phyloP scores from a whole-genome alignment of 2,113 vertebrate genomes.

The Lamprologus lemairii region DNA sequence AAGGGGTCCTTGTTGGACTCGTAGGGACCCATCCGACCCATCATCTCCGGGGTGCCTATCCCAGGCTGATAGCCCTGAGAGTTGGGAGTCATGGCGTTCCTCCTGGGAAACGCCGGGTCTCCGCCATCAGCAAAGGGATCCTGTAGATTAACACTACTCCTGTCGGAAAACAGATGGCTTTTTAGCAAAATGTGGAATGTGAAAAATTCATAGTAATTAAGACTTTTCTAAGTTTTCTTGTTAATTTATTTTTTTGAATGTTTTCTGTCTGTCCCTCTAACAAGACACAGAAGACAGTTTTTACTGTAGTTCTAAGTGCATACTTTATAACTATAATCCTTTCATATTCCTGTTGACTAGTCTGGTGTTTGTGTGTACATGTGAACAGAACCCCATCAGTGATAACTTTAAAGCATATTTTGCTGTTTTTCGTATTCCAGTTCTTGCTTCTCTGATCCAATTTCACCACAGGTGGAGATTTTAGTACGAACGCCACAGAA shows the following conservation, averaged over 20 bases:
- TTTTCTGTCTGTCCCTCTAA: not conserved
- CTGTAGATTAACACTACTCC: constrained; percentile 93
- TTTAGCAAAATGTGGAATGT: not conserved
- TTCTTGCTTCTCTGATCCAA: not conserved
- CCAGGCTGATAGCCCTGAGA: constrained; percentile 89
- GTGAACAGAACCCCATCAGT: not conserved
- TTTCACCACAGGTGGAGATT: not conserved
- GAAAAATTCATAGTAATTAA: not conserved
- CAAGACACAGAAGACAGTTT: not conserved
- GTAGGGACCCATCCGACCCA: constrained; percentile 87
- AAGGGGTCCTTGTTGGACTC: constrained; percentile 97
- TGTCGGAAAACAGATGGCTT: constrained; percentile 13
- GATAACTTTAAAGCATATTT: not conserved
- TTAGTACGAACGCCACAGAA: not conserved
- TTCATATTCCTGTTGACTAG: not conserved
- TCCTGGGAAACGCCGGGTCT: constrained; percentile 88
- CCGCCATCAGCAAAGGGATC: constrained; percentile 93
- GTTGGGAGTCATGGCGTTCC: constrained; percentile 94
- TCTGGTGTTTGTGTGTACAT: not conserved
- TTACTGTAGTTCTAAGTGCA: not conserved
- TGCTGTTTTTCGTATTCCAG: not conserved
- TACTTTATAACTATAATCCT: not conserved
- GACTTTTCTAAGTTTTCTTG: not conserved
- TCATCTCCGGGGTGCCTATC: constrained; percentile 90
- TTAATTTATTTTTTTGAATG: not conserved